phyloP scores from a whole-genome alignment of 2,797 vertebrate species.

The Sebastes reedi region DNA sequence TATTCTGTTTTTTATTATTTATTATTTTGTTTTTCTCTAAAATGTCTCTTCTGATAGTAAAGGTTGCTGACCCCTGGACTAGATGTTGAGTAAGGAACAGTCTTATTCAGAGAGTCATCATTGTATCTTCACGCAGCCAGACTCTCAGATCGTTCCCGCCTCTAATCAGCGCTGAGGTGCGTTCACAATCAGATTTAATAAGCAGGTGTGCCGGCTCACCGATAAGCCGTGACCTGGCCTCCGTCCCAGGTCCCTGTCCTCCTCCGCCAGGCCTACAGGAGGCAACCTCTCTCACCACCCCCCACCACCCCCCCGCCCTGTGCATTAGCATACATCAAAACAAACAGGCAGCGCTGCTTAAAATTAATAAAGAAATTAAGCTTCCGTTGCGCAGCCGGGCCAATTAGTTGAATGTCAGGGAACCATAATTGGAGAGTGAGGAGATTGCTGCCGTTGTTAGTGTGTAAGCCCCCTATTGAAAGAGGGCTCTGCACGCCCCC shows the following conservation, averaged over 20 bases:
- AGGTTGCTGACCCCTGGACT: not conserved
- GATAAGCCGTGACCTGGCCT: slow-evolving; percentile 85
- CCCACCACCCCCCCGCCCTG: slow-evolving; percentile 70
- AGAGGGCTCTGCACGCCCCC: slow-evolving; percentile 80
- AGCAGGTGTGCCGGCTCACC: slow-evolving; percentile 81
- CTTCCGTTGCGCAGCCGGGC: slow-evolving; percentile 92
- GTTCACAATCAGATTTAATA: slow-evolving; percentile 71
- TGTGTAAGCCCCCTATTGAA: slow-evolving; percentile 89
- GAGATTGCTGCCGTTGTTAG: slow-evolving; percentile 93
- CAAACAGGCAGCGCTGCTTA: slow-evolving; percentile 83
- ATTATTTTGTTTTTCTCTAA: no score
- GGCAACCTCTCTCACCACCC: slow-evolving; percentile 78
- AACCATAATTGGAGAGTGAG: slow-evolving; percentile 97
- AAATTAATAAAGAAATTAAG: slow-evolving; percentile 99
- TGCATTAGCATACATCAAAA: slow-evolving; percentile 93
- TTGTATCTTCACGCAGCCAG: not conserved
- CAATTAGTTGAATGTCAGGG: slow-evolving; percentile 99
- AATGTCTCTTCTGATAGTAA: no score
- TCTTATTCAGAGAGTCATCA: slow-evolving; percentile 4
- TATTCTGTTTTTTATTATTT: no score
- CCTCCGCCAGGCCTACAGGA: slow-evolving; percentile 72
- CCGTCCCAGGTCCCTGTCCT: slow-evolving; percentile 69
- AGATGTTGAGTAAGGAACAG: not conserved
- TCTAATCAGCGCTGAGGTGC: slow-evolving; percentile 36
- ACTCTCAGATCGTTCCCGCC: slow-evolving; percentile 20